Percentiles rank a stretch among this genome's conserved stretches.
Evolutionary conservation across 2,797 vertebrate genomes (phyloP).

Genomic region (Cebuella pygmaea): DNA sequence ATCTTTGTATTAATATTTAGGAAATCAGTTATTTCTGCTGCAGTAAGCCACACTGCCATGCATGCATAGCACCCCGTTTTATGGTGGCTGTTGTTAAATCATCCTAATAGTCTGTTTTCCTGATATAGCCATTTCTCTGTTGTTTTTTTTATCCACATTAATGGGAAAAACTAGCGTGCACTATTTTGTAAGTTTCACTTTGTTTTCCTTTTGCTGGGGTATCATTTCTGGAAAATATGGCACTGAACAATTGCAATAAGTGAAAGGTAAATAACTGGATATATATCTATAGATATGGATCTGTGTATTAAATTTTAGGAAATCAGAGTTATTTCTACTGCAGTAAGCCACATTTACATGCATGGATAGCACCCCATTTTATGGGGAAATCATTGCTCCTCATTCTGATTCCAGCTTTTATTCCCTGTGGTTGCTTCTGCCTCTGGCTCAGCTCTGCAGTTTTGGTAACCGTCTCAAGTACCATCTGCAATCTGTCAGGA

Average conservation of each 20-base stretch:
- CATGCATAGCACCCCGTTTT: background rate
- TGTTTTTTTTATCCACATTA: background rate
- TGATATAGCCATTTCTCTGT: background rate
- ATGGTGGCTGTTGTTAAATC: background rate
- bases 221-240: background rate
- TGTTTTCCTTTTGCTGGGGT: background rate
- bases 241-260: background rate
- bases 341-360: rapidly evolving
- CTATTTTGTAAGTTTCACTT: background rate
- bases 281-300: background rate
- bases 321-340: background rate
- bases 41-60: rapidly evolving
- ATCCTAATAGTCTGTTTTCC: background rate
- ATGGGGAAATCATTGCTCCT: rapidly evolving
- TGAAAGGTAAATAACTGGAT: background rate
- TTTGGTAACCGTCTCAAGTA: background rate
- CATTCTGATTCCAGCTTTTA: background rate
- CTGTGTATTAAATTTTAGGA: background rate
- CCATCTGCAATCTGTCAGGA: background rate
- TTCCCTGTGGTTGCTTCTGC: background rate
- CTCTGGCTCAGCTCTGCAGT: background rate
- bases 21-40: background rate
- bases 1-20: background rate
- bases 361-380: rapidly evolving
- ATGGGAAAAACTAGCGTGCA: background rate